A percentile compares a stretch with the other conserved stretches of the same genome.
Evolutionary conservation across 2,113 vertebrate genomes (phyloP).

Genomic region (Pionites leucogaster): DNA sequence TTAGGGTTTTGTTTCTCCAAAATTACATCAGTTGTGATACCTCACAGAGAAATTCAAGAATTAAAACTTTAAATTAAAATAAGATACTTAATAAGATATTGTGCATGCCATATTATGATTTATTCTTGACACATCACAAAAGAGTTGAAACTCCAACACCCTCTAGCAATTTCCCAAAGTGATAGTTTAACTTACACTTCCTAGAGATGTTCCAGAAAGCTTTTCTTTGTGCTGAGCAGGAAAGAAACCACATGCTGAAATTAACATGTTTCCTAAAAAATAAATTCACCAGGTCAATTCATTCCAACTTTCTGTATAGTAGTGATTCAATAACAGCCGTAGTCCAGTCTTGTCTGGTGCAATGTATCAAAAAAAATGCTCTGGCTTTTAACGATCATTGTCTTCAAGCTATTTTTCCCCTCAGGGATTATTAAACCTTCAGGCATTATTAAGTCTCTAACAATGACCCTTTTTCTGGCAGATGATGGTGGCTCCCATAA

Average conservation of each 20-base stretch:
- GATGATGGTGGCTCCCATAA: background rate
- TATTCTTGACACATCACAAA: background rate
- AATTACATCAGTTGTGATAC: background rate
- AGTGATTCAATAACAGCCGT: background rate
- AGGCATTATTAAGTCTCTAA: constrained; percentile 18
- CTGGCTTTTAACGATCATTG: background rate
- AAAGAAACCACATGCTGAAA: background rate
- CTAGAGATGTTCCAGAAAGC: background rate
- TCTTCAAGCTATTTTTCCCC: constrained; percentile 12
- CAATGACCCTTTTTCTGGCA: background rate
- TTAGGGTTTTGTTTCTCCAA: background rate
- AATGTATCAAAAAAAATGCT: constrained; percentile 18
- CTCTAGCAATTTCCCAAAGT: background rate
- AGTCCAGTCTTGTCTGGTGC: background rate
- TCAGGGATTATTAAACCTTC: constrained; percentile 36
- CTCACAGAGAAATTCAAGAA: background rate
- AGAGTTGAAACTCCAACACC: background rate
- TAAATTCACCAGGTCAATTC: background rate
- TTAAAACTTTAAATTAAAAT: background rate
- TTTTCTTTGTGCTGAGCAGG: background rate
- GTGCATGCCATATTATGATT: background rate
- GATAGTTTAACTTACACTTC: background rate
- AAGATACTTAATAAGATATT: background rate
- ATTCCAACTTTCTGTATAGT: background rate
- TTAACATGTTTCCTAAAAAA: background rate